These are phyloP conservation scores for Conops quadrifasciatus DNA, from an alignment of 2,888 invertebrate genomes.

Conservation along the genomic window DNA sequence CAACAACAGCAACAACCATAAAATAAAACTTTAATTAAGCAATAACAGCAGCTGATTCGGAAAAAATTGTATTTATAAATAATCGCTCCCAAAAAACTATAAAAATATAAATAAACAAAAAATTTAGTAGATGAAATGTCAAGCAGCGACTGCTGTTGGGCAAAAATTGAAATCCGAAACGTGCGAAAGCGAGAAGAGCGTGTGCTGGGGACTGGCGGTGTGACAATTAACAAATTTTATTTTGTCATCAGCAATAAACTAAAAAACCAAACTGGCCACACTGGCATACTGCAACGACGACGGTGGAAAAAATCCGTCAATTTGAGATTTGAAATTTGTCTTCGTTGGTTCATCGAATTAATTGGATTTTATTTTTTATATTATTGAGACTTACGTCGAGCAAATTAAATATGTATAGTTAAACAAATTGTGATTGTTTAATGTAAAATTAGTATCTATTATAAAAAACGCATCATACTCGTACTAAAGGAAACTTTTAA, in stretches of 20 bases:
- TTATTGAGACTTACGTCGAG: too few species aligned
- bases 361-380: too few species aligned
- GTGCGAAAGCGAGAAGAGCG: not conserved
- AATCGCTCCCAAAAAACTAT: not conserved
- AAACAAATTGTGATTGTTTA: too few species aligned
- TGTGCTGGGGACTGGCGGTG: not conserved
- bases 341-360: too few species aligned
- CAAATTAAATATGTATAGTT: too few species aligned
- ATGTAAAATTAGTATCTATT: too few species aligned
- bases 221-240: not conserved
- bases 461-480: too few species aligned
- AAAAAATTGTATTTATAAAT: not conserved
- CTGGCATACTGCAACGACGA: not conserved
- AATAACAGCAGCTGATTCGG: too few species aligned
- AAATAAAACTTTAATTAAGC: not conserved
- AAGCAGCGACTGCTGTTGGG: not conserved
- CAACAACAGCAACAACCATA: not conserved
- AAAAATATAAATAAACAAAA: constrained; percentile 8
- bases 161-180: not conserved
- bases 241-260: constrained; percentile 3
- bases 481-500: too few species aligned
- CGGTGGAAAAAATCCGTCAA: constrained; percentile 3
- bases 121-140: not conserved
- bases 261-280: not conserved
- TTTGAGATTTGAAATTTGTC: too few species aligned